Evolutionary conservation across 2,113 vertebrate genomes (phyloP).

Genomic region (Bos indicus): DNA sequence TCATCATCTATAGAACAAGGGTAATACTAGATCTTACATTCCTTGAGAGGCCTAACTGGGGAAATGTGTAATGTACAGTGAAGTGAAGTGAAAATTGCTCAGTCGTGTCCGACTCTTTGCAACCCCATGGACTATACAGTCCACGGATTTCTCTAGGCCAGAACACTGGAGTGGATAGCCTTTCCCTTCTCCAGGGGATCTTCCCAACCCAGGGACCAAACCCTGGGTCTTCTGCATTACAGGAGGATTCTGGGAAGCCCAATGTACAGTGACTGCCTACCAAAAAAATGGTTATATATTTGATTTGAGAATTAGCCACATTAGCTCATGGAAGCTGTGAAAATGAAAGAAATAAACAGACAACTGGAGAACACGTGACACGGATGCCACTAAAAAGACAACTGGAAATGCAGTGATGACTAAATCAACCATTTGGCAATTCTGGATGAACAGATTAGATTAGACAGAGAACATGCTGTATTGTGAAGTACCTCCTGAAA

Average conservation of each 20-base stretch:
- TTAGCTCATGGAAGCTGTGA: neutral
- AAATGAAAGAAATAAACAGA: neutral
- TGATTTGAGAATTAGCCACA: neutral
- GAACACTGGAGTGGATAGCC: neutral
- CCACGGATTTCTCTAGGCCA: neutral
- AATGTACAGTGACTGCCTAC: neutral
- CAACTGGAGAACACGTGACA: neutral
- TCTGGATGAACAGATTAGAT: neutral
- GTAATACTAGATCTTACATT: neutral
- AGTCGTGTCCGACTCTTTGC: fast-evolving
- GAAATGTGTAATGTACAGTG: neutral
- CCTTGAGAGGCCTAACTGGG: neutral
- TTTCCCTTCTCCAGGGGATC: neutral
- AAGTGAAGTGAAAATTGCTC: neutral
- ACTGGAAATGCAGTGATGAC: neutral
- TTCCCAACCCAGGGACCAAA: neutral
- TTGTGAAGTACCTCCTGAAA: neutral
- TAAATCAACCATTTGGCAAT: neutral
- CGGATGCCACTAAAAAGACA: neutral
- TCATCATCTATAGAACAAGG: neutral
- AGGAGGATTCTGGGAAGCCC: neutral
- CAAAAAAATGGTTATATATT: neutral
- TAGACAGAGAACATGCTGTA: neutral
- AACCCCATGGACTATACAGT: neutral
- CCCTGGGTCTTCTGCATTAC: neutral